Evolutionary conservation across 2,888 invertebrate genomes (phyloP), one percentile per base, ranked within the genome.

Genomic region (Seira sanloemensis): DNA sequence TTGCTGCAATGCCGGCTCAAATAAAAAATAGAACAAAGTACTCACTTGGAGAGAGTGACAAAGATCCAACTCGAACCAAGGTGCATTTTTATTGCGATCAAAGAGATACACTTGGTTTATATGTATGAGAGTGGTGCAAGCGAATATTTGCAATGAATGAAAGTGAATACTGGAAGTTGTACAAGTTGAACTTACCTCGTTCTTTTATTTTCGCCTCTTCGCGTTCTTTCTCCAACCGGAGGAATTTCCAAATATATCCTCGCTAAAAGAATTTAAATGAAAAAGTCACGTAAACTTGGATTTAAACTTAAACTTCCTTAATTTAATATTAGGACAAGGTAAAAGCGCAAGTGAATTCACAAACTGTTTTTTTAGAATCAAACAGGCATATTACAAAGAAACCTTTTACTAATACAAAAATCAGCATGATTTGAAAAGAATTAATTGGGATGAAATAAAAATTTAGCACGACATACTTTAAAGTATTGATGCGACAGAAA

Each of bases 241-340:
- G 78, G 68, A n/a, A 87, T 86, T 68, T 87, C 87, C 84, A 87
- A 65, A 77, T 87, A 87, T 78, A 87, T 84, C 81, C 87, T 74
- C 74, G 77, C 87, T 87, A 37, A 37, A 37, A 37, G 12, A 37
- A n/a, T n/a, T n/a, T n/a, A n/a, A n/a, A n/a, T n/a, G n/a, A n/a
- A n/a, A n/a, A n/a, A n/a, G n/a, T n/a, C n/a, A n/a, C n/a, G n/a
- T n/a, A n/a, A n/a, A n/a, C n/a, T n/a, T n/a, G n/a, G n/a, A n/a
- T n/a, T n/a, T n/a, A n/a, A n/a, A n/a, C n/a, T n/a, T n/a, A n/a
- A n/a, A n/a, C n/a, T n/a, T n/a, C n/a, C n/a, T n/a, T n/a, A n/a
- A n/a, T n/a, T n/a, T n/a, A n/a, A n/a, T n/a, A n/a, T n/a, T n/a
- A n/a, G n/a, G n/a, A n/a, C n/a, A n/a, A n/a, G n/a, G n/a, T n/a